Percentiles rank a stretch among this genome's conserved stretches.
phyloP scores from a whole-genome alignment of 2,888 invertebrate genomes.

The Sarcophaga carnaria region DNA sequence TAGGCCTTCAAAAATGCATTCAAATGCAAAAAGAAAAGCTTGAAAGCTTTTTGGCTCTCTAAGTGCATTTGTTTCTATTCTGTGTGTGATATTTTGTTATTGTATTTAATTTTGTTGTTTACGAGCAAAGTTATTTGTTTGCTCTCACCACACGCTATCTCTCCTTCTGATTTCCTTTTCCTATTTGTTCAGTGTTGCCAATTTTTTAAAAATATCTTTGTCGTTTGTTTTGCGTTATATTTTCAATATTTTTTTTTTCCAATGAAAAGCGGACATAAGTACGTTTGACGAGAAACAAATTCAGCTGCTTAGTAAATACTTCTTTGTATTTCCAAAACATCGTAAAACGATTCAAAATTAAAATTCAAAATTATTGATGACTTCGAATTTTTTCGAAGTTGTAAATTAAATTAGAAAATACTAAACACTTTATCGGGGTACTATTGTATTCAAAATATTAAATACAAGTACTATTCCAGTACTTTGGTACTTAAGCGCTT shows the following conservation, averaged over 20 bases:
- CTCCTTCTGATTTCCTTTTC: not conserved
- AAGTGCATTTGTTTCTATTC: constrained; percentile 45
- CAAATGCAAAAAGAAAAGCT: constrained; percentile 62
- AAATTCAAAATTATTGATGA: too few species aligned
- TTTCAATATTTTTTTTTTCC: not conserved
- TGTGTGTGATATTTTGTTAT: constrained; percentile 57
- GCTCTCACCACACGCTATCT: not conserved
- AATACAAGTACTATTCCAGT: too few species aligned
- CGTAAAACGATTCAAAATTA: too few species aligned
- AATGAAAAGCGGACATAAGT: too few species aligned
- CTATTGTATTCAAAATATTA: too few species aligned
- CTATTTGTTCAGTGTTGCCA: not conserved
- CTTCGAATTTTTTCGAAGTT: too few species aligned
- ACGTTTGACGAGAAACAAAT: too few species aligned
- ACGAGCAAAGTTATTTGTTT: constrained; percentile 19
- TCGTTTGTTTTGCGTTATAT: not conserved
- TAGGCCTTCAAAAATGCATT: constrained; percentile 70
- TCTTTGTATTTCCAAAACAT: too few species aligned
- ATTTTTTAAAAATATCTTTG: not conserved
- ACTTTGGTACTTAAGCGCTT: too few species aligned
- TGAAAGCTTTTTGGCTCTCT: constrained; percentile 52
- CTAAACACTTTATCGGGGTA: too few species aligned
- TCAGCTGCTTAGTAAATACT: too few species aligned
- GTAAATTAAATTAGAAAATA: too few species aligned
- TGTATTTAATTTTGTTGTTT: not conserved